Evolutionary conservation across 1,140 invertebrate genomes (phyloP).

Genomic region (Euglossa dilemma): DNA sequence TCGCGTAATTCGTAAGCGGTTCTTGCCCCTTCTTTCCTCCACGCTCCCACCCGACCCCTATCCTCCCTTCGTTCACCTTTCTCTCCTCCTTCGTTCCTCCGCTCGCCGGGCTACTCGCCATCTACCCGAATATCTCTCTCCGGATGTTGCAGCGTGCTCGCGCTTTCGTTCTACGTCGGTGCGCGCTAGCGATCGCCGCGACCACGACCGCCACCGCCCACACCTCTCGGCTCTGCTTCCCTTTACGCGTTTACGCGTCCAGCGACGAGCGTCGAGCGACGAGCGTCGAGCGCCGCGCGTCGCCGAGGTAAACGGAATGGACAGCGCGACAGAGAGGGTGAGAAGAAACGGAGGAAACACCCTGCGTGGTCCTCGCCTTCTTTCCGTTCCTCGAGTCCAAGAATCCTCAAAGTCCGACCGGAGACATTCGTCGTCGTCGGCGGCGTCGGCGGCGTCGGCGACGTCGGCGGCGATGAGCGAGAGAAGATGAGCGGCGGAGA

Average conservation of each 20-base stretch:
- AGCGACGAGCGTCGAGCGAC: too few species aligned
- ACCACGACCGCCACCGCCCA: not conserved
- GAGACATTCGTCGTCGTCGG: constrained; percentile 14
- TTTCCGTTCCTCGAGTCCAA: not conserved
- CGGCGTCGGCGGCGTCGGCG: not conserved
- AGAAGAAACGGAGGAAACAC: constrained; percentile 6
- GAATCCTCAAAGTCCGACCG: not conserved
- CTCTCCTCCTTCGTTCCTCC: constrained; percentile 25
- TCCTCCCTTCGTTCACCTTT: constrained; percentile 37
- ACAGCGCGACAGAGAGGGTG: constrained; percentile 32
- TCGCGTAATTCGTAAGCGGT: constrained; percentile 82
- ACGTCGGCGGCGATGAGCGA: constrained; percentile 28
- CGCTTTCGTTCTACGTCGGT: constrained; percentile 24
- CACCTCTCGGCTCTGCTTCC: constrained; percentile 63
- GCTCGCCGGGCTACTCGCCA: not conserved
- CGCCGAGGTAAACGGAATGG: constrained; percentile 67
- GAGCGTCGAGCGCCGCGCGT: too few species aligned
- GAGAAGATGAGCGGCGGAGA: constrained; percentile 47
- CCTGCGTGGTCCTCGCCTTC: constrained; percentile 61
- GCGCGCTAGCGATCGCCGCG: not conserved
- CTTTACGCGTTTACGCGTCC: constrained; percentile 62
- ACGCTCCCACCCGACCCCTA: constrained; percentile 18
- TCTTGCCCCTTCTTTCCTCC: constrained; percentile 66
- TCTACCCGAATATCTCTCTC: constrained; percentile 17
- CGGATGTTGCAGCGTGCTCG: not conserved